Conservation (phyloP, 1,140 invertebrate species). For the Nixonia krombeini region DNA sequence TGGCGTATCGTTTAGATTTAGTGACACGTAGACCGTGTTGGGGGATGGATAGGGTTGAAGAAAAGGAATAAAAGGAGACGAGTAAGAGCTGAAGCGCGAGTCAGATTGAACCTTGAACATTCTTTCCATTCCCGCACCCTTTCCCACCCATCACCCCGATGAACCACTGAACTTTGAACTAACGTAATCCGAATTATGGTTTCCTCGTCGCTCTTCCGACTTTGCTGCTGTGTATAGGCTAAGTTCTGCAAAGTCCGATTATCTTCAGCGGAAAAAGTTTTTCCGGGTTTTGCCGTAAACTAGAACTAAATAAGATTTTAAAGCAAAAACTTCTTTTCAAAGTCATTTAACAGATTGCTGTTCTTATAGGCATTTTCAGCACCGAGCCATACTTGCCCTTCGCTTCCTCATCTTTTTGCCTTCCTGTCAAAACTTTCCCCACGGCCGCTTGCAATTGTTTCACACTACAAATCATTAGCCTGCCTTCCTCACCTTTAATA, state of each 20-base stretch:
- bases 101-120: conserved; percentile 35
- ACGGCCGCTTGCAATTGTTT: not conserved
- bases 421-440: too few species aligned
- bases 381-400: conserved; percentile 36
- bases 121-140: conserved; percentile 6
- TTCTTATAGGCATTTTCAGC: conserved; percentile 33
- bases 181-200: conserved; percentile 48
- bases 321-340: conserved; percentile 48
- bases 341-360: conserved; percentile 51
- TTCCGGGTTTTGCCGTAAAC: conserved; percentile 36
- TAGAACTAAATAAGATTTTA: conserved; percentile 49
- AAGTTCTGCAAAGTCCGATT: conserved; percentile 42
- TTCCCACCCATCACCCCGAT: conserved; percentile 18
- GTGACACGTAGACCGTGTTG: too few species aligned
- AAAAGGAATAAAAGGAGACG: too few species aligned
- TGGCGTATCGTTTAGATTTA: too few species aligned
- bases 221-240: conserved; percentile 37
- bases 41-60: too few species aligned
- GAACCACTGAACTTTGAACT: conserved; percentile 39
- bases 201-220: conserved; percentile 40
- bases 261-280: conserved; percentile 47
- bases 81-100: conserved; percentile 6
- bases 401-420: conserved; percentile 29
- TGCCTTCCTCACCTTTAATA: too few species aligned
- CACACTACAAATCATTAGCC: not conserved